Percentiles rank a stretch among this genome's conserved stretches.
These are phyloP conservation scores for Lepidotrigona ventralis DNA, from an alignment of 1,140 invertebrate genomes.

Conservation along the genomic window DNA sequence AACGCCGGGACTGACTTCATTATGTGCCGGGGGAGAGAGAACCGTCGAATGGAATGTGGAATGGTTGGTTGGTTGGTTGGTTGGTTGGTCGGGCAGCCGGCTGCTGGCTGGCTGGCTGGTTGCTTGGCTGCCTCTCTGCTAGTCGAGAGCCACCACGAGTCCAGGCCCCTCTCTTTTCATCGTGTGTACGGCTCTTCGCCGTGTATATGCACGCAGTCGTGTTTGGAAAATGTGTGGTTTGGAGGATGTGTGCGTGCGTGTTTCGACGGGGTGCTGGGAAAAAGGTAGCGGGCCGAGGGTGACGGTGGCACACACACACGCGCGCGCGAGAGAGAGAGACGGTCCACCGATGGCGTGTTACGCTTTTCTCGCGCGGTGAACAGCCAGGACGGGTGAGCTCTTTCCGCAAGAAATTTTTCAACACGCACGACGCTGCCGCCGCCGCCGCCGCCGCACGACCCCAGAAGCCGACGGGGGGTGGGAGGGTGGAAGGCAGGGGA, in stretches of 20 bases:
- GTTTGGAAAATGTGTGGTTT: slow-evolving; percentile 51
- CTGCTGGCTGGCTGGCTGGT: slow-evolving; percentile 36
- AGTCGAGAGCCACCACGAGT: slow-evolving; percentile 15
- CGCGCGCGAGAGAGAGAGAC: slow-evolving; percentile 5
- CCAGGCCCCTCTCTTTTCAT: neutral
- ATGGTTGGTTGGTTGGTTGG: slow-evolving; percentile 73
- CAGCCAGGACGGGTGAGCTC: neutral
- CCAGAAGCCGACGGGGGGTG: too few species aligned
- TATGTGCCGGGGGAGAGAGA: slow-evolving; percentile 69
- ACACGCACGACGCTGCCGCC: too few species aligned
- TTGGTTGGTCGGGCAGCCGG: slow-evolving; percentile 43
- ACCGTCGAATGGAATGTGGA: slow-evolving; percentile 75
- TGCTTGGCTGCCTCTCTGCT: slow-evolving; percentile 40
- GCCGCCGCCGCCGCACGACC: too few species aligned
- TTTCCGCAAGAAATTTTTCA: slow-evolving; percentile 34
- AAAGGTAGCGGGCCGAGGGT: neutral
- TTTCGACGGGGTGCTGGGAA: neutral
- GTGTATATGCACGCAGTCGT: neutral
- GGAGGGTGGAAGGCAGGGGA: too few species aligned
- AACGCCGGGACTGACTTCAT: slow-evolving; percentile 77
- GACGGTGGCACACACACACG: slow-evolving; percentile 9
- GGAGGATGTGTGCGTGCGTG: slow-evolving; percentile 5
- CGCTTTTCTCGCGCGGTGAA: neutral
- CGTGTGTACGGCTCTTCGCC: neutral
- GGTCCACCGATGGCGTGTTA: slow-evolving; percentile 1